Evolutionary conservation across 2,113 vertebrate species (phyloP).

Genomic region (Leptocoma aspasia): DNA sequence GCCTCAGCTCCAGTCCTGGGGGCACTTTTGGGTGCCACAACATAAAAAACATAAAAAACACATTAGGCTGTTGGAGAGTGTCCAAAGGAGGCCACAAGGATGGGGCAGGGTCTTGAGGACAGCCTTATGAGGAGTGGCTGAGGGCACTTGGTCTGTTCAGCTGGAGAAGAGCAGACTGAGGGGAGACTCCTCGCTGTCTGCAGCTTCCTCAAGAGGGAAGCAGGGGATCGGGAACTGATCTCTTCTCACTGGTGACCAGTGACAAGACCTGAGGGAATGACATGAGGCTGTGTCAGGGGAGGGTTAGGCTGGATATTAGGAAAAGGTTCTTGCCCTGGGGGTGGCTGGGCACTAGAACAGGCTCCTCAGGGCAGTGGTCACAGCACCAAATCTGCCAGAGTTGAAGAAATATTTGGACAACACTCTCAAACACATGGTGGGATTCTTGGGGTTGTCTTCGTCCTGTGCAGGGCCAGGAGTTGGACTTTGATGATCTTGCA

Average conservation of each 20-base stretch:
- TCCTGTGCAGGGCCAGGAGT: background rate
- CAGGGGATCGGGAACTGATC: background rate
- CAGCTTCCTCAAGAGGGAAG: background rate
- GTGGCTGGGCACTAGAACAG: background rate
- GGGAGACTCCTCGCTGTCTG: accelerated
- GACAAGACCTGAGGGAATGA: background rate
- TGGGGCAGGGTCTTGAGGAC: background rate
- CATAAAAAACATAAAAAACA: background rate
- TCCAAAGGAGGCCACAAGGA: background rate
- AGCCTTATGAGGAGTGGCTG: background rate
- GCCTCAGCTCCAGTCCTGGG: background rate
- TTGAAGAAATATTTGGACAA: background rate
- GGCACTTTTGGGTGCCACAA: background rate
- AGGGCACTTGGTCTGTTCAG: background rate
- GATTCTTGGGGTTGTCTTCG: background rate
- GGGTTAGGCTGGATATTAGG: background rate
- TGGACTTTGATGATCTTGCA: background rate
- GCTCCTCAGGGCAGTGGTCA: background rate
- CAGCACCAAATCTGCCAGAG: background rate
- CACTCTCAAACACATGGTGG: background rate
- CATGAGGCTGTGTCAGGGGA: background rate
- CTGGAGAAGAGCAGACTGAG: background rate
- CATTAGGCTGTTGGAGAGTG: background rate
- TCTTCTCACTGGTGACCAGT: background rate
- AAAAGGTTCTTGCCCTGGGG: background rate